A percentile compares a stretch with the other conserved stretches of the same genome.
These are phyloP conservation scores for Ischnus inquisitorius DNA, from an alignment of 2,888 invertebrate genomes.

Conservation along the genomic window DNA sequence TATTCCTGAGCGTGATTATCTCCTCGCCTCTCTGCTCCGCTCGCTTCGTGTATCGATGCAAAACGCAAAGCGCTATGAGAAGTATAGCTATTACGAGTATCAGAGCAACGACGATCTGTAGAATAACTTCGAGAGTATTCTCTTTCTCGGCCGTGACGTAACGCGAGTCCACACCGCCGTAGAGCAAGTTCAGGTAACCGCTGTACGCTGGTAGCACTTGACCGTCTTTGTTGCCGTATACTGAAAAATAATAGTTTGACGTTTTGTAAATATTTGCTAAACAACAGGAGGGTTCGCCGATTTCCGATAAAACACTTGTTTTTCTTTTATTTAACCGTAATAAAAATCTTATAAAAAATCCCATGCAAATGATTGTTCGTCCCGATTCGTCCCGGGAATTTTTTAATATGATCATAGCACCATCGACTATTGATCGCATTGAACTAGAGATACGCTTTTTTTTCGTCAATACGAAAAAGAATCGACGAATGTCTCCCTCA, in stretches of 20 bases:
- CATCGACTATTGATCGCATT: no score
- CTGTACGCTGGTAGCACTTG: slow-evolving; percentile 90
- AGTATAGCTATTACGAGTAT: slow-evolving; percentile 89
- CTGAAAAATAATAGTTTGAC: slow-evolving; percentile 78
- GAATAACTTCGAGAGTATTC: slow-evolving; percentile 87
- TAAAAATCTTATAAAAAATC: no score
- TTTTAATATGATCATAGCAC: no score
- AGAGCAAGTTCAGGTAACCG: slow-evolving; percentile 91
- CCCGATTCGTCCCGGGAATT: no score
- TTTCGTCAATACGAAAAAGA: not conserved
- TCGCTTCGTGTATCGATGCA: slow-evolving; percentile 89
- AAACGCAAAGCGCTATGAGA: slow-evolving; percentile 88
- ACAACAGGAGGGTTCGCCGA: no score
- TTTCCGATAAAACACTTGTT: no score
- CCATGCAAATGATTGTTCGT: no score
- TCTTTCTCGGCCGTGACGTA: slow-evolving; percentile 84
- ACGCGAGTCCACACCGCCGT: slow-evolving; percentile 88
- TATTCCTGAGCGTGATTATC: slow-evolving; percentile 89
- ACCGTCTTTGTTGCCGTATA: slow-evolving; percentile 85
- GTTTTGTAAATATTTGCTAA: no score
- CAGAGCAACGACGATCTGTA: slow-evolving; percentile 90
- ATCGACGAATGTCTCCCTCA: not conserved
- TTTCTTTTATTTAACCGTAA: no score
- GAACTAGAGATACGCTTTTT: no score
- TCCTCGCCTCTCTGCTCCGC: slow-evolving; percentile 89